phyloP scores from a whole-genome alignment of 2,113 vertebrate genomes.

The Lepisosteus oculatus region DNA sequence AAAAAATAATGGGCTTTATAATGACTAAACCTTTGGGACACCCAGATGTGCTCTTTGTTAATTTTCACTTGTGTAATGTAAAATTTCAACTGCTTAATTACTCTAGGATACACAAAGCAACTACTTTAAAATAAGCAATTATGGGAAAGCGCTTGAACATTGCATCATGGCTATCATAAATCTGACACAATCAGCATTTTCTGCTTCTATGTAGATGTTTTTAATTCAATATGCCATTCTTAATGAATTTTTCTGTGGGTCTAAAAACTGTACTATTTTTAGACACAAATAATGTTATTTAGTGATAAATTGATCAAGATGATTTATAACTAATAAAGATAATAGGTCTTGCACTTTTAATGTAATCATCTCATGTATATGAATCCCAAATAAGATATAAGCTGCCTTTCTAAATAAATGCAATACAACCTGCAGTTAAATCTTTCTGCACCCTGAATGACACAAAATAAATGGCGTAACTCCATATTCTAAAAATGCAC shows the following conservation, averaged over 20 bases:
- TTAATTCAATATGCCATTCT: conserved; percentile 1
- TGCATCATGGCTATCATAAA: conserved; percentile 45
- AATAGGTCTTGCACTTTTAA: too few species aligned
- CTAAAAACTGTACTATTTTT: not conserved
- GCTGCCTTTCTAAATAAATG: too few species aligned
- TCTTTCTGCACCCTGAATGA: too few species aligned
- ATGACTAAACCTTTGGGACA: conserved; percentile 82
- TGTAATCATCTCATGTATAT: too few species aligned
- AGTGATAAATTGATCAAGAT: too few species aligned
- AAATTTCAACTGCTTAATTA: conserved; percentile 83
- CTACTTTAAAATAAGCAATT: conserved; percentile 76
- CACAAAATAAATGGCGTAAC: too few species aligned
- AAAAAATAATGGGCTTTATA: conserved; percentile 86
- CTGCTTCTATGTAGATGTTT: not conserved
- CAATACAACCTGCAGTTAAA: too few species aligned
- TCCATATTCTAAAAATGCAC: too few species aligned
- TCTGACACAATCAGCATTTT: conserved; percentile 11
- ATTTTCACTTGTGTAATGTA: conserved; percentile 83
- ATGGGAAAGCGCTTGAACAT: conserved; percentile 60
- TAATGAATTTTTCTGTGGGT: not conserved
- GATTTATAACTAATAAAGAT: too few species aligned
- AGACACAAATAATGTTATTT: too few species aligned
- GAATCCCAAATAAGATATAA: too few species aligned
- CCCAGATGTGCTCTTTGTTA: conserved; percentile 82
- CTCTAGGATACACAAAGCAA: conserved; percentile 76